phyloP scores from a whole-genome alignment of 2,888 invertebrate genomes.

The Drymonia ruficornis region DNA sequence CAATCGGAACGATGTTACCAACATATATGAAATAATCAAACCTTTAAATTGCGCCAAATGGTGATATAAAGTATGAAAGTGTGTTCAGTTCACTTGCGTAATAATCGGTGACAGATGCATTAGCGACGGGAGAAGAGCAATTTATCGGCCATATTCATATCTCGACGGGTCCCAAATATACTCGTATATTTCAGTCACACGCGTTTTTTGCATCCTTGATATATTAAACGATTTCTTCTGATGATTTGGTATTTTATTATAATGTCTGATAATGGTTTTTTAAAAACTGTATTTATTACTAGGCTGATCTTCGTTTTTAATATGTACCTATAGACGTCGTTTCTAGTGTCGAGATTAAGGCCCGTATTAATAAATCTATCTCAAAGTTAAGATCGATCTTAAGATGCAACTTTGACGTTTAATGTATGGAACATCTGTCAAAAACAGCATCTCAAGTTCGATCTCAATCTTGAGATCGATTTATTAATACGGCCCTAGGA shows the following conservation, averaged over 20 bases:
- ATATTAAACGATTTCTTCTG: background rate
- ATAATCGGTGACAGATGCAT: slow-evolving; percentile 68
- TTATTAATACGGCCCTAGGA: no score
- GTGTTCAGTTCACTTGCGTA: slow-evolving; percentile 59
- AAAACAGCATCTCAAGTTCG: no score
- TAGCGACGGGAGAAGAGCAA: slow-evolving; percentile 45
- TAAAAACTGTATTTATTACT: no score
- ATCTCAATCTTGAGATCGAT: no score
- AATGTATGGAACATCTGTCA: no score
- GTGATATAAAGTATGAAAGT: slow-evolving; percentile 55
- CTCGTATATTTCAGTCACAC: background rate
- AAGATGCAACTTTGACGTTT: no score
- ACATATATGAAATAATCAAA: background rate
- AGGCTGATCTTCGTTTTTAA: no score
- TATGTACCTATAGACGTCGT: no score
- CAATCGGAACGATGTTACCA: background rate
- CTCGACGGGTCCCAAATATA: slow-evolving; percentile 35
- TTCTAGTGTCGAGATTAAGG: no score
- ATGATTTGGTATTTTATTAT: background rate
- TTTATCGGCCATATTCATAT: slow-evolving; percentile 43
- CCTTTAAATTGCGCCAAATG: slow-evolving; percentile 32
- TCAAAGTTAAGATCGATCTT: no score
- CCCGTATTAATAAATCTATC: no score
- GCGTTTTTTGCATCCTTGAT: slow-evolving; percentile 2
- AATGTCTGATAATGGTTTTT: background rate